Conservation (phyloP, 2,797 vertebrate genomes). For the Cottoperca gobio region DNA sequence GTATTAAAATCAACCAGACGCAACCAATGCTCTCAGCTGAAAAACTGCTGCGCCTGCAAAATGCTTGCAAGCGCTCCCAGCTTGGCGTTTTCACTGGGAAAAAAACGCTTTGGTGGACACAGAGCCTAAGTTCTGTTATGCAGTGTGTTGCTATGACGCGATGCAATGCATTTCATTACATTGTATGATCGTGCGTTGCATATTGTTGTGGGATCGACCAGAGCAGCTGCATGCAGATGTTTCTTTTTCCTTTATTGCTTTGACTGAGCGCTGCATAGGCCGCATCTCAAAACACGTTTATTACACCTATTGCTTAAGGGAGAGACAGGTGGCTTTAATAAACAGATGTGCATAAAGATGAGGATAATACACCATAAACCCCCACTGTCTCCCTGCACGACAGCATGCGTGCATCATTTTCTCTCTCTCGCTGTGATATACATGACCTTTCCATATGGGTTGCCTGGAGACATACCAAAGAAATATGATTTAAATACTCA, state of each 20-base stretch:
- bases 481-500: conserved; percentile 58
- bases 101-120: no score
- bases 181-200: conserved; percentile 8
- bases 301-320: conserved; percentile 58
- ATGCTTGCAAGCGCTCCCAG: no score
- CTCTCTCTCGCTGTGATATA: conserved; percentile 25
- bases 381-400: conserved; percentile 27
- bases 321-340: conserved; percentile 69
- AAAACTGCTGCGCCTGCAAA: no score
- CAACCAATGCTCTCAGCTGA: no score
- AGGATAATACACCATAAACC: conserved; percentile 58
- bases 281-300: conserved; percentile 53
- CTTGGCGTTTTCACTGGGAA: no score
- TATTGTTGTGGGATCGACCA: conserved; percentile 1
- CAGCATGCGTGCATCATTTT: conserved; percentile 32
- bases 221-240: conserved; percentile 35
- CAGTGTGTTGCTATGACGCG: neutral
- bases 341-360: conserved; percentile 76
- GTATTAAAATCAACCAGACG: no score
- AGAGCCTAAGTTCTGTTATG: neutral
- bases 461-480: conserved; percentile 55
- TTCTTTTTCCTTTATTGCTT: conserved; percentile 33
- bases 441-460: conserved; percentile 74
- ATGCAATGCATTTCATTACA: conserved; percentile 1
- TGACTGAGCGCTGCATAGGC: conserved; percentile 42